Percentiles rank a stretch among this genome's conserved stretches.
Evolutionary conservation across 2,797 vertebrate species (phyloP).

Genomic region (Sebastes nivosus): DNA sequence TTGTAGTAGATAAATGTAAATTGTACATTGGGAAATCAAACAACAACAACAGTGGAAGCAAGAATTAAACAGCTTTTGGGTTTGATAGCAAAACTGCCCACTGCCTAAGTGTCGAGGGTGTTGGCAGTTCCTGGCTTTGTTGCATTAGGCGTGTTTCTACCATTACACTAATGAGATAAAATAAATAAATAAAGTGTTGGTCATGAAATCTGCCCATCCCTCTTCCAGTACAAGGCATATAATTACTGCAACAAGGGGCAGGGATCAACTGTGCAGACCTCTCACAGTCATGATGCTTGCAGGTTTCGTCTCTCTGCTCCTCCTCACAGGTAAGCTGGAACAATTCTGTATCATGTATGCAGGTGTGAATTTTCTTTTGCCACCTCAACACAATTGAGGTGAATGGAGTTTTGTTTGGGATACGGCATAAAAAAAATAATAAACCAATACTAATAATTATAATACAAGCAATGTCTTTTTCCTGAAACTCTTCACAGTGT

Average conservation of each 20-base stretch:
- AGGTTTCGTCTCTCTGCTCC: slow-evolving; percentile 26
- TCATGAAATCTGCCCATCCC: neutral
- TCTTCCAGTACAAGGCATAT: neutral
- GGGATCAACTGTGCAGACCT: neutral
- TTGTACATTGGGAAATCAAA: neutral
- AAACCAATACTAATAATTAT: neutral
- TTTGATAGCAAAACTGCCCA: neutral
- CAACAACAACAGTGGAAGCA: neutral
- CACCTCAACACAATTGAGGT: neutral
- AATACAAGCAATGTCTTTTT: neutral
- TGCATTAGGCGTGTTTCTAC: neutral
- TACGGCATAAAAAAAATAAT: no score
- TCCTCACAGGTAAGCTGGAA: slow-evolving; percentile 31
- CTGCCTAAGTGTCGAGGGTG: neutral
- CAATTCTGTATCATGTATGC: neutral
- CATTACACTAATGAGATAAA: neutral
- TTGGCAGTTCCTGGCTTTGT: neutral
- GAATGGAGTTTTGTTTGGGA: neutral
- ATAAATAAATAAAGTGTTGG: neutral
- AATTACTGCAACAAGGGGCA: neutral
- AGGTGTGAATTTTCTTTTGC: neutral
- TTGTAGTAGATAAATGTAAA: neutral
- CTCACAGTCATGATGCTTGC: neutral
- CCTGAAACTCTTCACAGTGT: neutral
- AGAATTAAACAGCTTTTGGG: neutral